Evolutionary conservation across 2,797 vertebrate species (phyloP), one percentile per base, ranked within the genome.

Genomic region (Eutrigla gurnardus): DNA sequence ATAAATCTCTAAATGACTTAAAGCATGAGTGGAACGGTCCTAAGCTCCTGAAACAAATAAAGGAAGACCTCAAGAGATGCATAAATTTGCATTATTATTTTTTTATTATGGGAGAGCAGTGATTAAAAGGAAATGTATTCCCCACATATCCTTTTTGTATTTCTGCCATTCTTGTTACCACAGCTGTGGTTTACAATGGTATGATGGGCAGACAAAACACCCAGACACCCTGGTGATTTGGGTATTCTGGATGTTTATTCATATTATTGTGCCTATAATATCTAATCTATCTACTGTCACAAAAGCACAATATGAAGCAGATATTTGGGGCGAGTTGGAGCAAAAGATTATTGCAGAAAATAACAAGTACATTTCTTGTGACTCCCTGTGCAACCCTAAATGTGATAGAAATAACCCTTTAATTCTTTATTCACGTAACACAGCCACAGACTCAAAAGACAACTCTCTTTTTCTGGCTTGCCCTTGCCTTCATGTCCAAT

Each of bases 321-420:
- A 13, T 33, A 15, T 32, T 45, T 61, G 14, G 14, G 59, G 7
- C 14, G 14, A 25, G 36, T 61, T 15, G 0, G n/a, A 15, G 40
- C 40, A 45, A 61, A 45, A 33, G 7, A 43, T 43, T 5, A 15
- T 45, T n/a, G 10, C 25, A 65, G 36, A 40, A 64, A 52, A 65
- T 55, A 55, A 55, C 14, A 35, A 57, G n/a, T 57, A 12, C 54
- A 57, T 57, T 37, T 37, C 4, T 36, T 1, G 9, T 18, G 18
- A 42, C n/a, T 60, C 40, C 40, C 40, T 43, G 42, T 12, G 6
- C 5, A 18, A 43, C 36, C 55, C 43, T 47, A 33, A 35, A 32
- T 63, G 15, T 61, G 32, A 61, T 15, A 32, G 58, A 60, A 43
- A 61, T 18, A 43, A 32, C 18, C 58, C 43, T 10, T 63, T 17